phyloP scores from a whole-genome alignment of 2,113 vertebrate genomes.

The Catharus bicknelli region DNA sequence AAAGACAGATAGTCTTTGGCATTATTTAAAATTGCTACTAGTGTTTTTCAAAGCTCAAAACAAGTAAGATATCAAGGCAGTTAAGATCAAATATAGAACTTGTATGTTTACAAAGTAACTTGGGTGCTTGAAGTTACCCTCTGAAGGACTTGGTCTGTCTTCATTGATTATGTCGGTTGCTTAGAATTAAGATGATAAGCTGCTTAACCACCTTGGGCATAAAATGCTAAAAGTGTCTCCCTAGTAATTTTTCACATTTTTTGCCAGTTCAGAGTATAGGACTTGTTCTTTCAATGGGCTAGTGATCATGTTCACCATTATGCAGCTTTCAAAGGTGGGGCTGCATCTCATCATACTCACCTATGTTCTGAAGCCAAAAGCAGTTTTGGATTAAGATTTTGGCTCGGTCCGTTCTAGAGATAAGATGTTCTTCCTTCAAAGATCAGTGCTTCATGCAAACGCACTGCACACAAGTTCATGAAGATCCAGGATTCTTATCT shows the following conservation, averaged over 20 bases:
- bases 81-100: neutral
- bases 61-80: neutral
- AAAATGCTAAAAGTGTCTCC: neutral
- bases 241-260: neutral
- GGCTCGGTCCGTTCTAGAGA: neutral
- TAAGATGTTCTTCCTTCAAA: neutral
- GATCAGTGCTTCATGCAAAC: neutral
- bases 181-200: neutral
- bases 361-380: neutral
- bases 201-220: neutral
- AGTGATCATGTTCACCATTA: neutral
- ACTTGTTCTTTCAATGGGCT: neutral
- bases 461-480: neutral
- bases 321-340: neutral
- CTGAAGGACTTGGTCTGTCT: neutral
- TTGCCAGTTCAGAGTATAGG: neutral
- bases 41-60: neutral
- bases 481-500: neutral
- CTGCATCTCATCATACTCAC: neutral
- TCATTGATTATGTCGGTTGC: neutral
- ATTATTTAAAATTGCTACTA: neutral
- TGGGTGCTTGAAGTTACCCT: neutral
- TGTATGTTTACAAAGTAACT: neutral
- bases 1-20: neutral
- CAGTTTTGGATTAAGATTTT: neutral